A percentile compares a stretch with the other conserved stretches of the same genome.
Evolutionary conservation across 2,113 vertebrate genomes (phyloP).

Genomic region (Gallinago paraguaiae): DNA sequence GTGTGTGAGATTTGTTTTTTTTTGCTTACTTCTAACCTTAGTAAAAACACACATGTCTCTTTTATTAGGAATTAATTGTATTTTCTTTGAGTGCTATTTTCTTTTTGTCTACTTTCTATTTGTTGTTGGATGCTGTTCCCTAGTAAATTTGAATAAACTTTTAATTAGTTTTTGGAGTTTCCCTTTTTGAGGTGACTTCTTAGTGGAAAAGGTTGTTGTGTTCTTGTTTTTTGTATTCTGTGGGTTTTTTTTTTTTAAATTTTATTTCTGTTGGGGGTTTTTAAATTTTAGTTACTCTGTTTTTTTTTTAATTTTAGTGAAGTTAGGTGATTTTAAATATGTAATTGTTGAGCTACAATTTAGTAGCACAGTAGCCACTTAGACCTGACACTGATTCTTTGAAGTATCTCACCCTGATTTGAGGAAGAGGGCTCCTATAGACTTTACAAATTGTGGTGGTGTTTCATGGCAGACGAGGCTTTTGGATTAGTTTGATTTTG

Average conservation of each 20-base stretch:
- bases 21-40: neutral
- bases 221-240: neutral
- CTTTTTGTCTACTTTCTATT: neutral
- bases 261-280: too few species aligned
- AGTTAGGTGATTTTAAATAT: neutral
- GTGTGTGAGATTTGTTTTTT: neutral
- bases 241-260: too few species aligned
- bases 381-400: neutral
- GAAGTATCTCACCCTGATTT: neutral
- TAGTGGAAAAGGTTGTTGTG: neutral
- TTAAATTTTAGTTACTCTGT: too few species aligned
- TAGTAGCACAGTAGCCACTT: neutral
- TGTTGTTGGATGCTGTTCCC: neutral
- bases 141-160: neutral
- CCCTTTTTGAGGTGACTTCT: neutral
- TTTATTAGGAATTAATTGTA: neutral
- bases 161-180: neutral
- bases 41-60: neutral
- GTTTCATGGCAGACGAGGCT: neutral
- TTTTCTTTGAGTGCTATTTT: neutral
- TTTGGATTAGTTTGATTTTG: neutral
- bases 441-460: accelerated
- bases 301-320: neutral
- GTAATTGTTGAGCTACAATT: neutral
- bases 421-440: neutral